phyloP scores from a whole-genome alignment of 2,797 vertebrate species.

The Epinephelus malabaricus region DNA sequence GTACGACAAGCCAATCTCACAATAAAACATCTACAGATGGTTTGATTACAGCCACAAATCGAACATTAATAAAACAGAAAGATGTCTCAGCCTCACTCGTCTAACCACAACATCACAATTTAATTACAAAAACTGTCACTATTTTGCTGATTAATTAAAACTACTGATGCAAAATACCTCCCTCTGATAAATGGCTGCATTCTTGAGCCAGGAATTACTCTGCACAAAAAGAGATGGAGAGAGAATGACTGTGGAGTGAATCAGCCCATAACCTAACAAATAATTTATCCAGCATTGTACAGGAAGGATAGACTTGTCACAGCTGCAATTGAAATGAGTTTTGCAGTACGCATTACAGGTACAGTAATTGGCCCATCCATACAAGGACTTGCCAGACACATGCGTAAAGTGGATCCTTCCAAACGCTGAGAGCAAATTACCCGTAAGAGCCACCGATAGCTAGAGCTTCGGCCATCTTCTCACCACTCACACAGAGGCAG shows the following conservation, averaged over 20 bases:
- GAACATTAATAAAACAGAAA: conserved; percentile 31
- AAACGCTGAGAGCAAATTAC: conserved; percentile 40
- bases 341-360: conserved; percentile 11
- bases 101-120: conserved; percentile 32
- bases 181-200: conserved; percentile 34
- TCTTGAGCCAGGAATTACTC: conserved; percentile 41
- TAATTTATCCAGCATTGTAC: conserved; percentile 44
- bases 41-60: conserved; percentile 39
- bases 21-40: conserved; percentile 17
- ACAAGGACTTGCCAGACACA: conserved; percentile 27
- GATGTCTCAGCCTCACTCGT: conserved; percentile 19
- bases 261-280: conserved; percentile 25
- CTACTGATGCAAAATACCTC: conserved; percentile 45
- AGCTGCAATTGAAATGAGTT: conserved; percentile 25
- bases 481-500: conserved; percentile 17
- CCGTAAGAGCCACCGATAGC: conserved; percentile 25
- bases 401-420: conserved; percentile 37
- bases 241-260: conserved; percentile 10
- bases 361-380: conserved; percentile 42
- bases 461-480: conserved; percentile 30
- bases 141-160: conserved; percentile 56
- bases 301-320: conserved; percentile 15
- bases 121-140: conserved; percentile 21
- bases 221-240: conserved; percentile 33
- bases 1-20: background rate